Conservation (phyloP, 2,888 invertebrate species). For the Nephrotoma flavescens region DNA sequence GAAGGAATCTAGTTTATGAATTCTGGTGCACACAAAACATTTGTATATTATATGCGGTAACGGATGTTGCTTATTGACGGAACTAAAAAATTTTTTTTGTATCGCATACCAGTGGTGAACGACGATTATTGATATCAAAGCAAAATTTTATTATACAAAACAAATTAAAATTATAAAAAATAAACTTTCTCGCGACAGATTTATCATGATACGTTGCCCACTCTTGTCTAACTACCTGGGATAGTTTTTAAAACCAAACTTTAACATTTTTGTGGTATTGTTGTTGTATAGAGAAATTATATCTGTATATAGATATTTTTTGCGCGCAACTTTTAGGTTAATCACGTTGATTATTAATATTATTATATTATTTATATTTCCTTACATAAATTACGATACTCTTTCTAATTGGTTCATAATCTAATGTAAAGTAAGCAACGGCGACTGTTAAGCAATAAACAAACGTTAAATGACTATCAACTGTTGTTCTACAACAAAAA, state of each 20-base stretch:
- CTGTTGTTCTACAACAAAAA: background rate
- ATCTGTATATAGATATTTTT: background rate
- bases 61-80: background rate
- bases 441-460: background rate
- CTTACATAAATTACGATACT: background rate
- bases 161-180: background rate
- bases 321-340: background rate
- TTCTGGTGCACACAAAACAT: too few relatives aligned
- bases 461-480: background rate
- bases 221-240: background rate
- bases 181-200: background rate
- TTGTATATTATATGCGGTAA: too few relatives aligned
- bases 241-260: background rate
- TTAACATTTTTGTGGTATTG: background rate
- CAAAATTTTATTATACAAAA: background rate
- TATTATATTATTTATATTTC: background rate
- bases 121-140: background rate
- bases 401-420: background rate
- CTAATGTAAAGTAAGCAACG: background rate
- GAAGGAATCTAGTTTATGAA: too few relatives aligned
- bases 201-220: background rate
- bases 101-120: background rate
- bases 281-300: background rate
- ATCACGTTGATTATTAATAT: background rate
- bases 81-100: background rate